A percentile compares a stretch with the other conserved stretches of the same genome.
Conservation (phyloP, 2,797 vertebrate genomes). For the Morelia viridis region DNA sequence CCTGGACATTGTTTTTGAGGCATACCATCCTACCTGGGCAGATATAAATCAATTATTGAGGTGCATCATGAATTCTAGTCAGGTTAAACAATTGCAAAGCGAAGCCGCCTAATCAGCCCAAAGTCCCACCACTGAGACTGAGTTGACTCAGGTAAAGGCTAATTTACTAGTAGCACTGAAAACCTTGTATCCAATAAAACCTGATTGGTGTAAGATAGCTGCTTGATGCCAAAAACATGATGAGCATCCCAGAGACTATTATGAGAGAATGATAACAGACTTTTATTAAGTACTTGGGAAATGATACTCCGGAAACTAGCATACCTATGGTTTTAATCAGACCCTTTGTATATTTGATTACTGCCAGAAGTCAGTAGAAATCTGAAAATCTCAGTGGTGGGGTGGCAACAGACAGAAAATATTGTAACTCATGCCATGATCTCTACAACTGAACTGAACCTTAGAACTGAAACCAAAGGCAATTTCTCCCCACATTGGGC, state of each 20-base stretch:
- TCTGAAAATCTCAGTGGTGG: background rate
- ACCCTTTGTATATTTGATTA: background rate
- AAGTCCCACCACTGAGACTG: background rate
- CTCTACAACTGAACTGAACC: background rate
- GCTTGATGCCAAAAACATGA: background rate
- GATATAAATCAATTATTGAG: background rate
- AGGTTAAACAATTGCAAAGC: background rate
- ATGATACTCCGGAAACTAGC: background rate
- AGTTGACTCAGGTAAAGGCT: background rate
- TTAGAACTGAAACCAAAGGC: background rate
- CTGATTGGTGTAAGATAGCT: background rate
- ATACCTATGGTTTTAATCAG: background rate
- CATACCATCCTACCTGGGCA: background rate
- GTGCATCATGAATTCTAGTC: background rate
- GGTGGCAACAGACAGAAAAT: background rate
- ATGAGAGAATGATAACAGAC: background rate
- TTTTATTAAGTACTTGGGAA: background rate
- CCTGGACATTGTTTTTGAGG: background rate
- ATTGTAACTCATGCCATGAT: background rate
- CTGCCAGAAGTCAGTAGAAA: background rate
- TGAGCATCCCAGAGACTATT: background rate
- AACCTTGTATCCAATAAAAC: background rate
- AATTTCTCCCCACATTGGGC: background rate
- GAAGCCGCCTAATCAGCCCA: background rate
- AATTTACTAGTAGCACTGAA: background rate